Evolutionary conservation across 2,797 vertebrate species (phyloP).

Genomic region (Pagetopsis macropterus): DNA sequence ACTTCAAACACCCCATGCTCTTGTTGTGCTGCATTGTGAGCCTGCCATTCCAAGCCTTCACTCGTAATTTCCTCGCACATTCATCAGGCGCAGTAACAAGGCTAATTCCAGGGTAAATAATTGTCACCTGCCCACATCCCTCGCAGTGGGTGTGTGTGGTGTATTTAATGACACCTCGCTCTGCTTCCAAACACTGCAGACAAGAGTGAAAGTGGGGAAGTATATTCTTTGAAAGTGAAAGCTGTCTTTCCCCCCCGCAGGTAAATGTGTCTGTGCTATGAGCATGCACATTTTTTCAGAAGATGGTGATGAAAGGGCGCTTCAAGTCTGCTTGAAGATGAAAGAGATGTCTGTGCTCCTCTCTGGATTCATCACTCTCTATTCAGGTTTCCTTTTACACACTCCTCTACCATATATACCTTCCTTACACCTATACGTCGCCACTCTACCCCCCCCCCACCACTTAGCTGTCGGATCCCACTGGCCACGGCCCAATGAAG

Average conservation of each 20-base stretch:
- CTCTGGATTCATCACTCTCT: slow-evolving; percentile 80
- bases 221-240: slow-evolving; percentile 71
- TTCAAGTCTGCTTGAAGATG: slow-evolving; percentile 73
- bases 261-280: slow-evolving; percentile 56
- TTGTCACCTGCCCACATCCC: slow-evolving; percentile 62
- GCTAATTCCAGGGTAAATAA: slow-evolving; percentile 73
- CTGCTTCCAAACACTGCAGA: slow-evolving; percentile 51
- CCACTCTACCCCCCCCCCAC: slow-evolving; percentile 12
- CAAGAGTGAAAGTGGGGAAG: slow-evolving; percentile 41
- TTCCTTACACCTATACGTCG: slow-evolving; percentile 43
- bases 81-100: slow-evolving; percentile 62
- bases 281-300: slow-evolving; percentile 69
- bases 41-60: slow-evolving; percentile 53
- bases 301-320: slow-evolving; percentile 79
- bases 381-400: slow-evolving; percentile 77
- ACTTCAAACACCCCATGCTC: slow-evolving; percentile 45
- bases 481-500: slow-evolving; percentile 59
- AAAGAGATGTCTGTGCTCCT: slow-evolving; percentile 78
- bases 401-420: slow-evolving; percentile 36
- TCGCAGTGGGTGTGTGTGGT: slow-evolving; percentile 30
- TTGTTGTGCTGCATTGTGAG: slow-evolving; percentile 43
- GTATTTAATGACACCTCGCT: slow-evolving; percentile 55
- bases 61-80: slow-evolving; percentile 66
- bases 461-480: slow-evolving; percentile 58
- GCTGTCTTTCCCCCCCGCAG: slow-evolving; percentile 59